phyloP scores from a whole-genome alignment of 2,113 vertebrate species.

The Elaphurus davidianus region DNA sequence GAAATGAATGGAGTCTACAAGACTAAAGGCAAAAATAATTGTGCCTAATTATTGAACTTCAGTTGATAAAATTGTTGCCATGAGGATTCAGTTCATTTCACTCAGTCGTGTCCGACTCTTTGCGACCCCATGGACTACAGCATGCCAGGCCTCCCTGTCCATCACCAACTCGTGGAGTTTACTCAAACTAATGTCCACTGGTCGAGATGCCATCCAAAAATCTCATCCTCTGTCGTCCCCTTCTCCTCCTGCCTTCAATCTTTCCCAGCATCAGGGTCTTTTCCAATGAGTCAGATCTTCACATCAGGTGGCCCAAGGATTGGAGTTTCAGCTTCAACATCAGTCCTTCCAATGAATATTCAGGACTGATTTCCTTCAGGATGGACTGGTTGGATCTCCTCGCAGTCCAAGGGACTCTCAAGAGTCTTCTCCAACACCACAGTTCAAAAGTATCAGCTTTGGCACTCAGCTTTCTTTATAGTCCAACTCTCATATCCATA shows the following conservation, averaged over 20 bases:
- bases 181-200: background rate
- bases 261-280: background rate
- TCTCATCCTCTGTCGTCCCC: background rate
- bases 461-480: too few species aligned
- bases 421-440: too few species aligned
- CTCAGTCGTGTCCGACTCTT: too few species aligned
- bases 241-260: background rate
- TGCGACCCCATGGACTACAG: too few species aligned
- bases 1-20: background rate
- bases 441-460: too few species aligned
- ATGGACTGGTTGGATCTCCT: background rate
- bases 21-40: background rate
- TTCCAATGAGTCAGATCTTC: background rate
- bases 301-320: rapidly evolving
- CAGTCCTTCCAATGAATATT: background rate
- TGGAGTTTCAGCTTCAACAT: background rate
- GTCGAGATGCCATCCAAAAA: background rate
- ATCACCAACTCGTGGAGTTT: too few species aligned
- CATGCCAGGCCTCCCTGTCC: too few species aligned
- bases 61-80: background rate
- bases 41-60: background rate
- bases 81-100: background rate
- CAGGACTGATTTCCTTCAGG: background rate
- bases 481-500: too few species aligned
- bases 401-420: too few species aligned